These are phyloP conservation scores for Rhynchopsitta pachyrhyncha DNA, from an alignment of 2,113 vertebrate species.

Conservation along the genomic window DNA sequence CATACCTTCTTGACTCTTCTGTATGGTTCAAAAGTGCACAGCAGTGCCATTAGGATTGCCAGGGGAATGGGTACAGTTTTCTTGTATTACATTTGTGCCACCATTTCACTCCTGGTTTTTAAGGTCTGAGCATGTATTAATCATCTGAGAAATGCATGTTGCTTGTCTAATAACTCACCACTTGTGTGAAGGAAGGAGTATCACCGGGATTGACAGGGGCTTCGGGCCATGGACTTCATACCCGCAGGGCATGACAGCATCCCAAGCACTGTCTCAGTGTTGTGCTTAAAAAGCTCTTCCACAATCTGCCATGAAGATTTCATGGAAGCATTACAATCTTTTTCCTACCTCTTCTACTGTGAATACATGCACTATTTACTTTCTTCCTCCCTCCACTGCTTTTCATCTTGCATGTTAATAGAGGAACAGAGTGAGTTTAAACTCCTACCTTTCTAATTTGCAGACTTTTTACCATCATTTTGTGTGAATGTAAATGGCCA, in stretches of 20 bases:
- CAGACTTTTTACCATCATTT: background rate
- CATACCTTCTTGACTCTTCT: background rate
- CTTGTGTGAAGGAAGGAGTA: background rate
- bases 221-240: background rate
- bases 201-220: background rate
- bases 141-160: background rate
- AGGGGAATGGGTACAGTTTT: background rate
- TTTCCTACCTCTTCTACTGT: background rate
- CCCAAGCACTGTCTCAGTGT: background rate
- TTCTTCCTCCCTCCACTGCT: background rate
- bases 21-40: background rate
- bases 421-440: background rate
- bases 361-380: background rate
- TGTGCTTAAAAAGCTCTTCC: background rate
- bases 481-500: background rate
- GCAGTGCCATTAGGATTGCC: background rate
- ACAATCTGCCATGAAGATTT: background rate
- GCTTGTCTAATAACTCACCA: background rate
- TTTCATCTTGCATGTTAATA: background rate
- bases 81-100: background rate
- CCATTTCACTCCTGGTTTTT: background rate
- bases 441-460: background rate
- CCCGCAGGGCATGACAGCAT: rapidly evolving
- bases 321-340: background rate
- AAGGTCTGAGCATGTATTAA: background rate